Conservation (phyloP, 2,113 vertebrate genomes). For the Pithys albifrons region DNA sequence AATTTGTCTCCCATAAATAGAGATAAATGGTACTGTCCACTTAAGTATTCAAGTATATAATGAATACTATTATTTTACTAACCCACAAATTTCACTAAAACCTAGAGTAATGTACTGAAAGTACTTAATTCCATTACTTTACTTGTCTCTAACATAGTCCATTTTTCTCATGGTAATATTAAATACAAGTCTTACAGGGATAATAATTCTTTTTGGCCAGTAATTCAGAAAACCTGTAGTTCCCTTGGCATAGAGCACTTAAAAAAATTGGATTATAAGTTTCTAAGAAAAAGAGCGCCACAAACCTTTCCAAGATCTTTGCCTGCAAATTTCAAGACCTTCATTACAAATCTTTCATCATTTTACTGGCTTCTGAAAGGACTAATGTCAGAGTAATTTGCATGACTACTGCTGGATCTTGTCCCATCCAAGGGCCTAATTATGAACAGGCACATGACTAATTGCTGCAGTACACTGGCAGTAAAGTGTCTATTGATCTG, state of each 20-base stretch:
- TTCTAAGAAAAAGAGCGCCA: not conserved
- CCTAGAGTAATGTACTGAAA: slow-evolving; percentile 14
- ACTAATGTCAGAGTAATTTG: not conserved
- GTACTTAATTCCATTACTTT: not conserved
- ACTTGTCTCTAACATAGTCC: not conserved
- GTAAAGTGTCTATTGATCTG: not conserved
- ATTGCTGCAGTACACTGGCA: not conserved
- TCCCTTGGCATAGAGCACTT: not conserved
- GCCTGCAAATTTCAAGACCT: not conserved
- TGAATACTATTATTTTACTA: not conserved
- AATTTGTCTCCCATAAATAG: not conserved
- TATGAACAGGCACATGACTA: not conserved
- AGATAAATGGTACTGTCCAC: not conserved
- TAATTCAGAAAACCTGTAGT: not conserved
- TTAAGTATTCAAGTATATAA: not conserved
- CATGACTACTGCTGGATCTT: not conserved
- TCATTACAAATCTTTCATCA: not conserved
- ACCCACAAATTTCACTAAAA: not conserved
- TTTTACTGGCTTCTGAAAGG: not conserved
- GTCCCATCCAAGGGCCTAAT: not conserved
- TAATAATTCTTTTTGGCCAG: not conserved
- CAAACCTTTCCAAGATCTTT: not conserved
- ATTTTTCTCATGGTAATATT: slow-evolving; percentile 11
- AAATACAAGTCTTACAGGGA: not conserved
- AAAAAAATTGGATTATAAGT: not conserved